Evolutionary conservation across 1,140 invertebrate species (phyloP).

Genomic region (Epicauta chinensis): DNA sequence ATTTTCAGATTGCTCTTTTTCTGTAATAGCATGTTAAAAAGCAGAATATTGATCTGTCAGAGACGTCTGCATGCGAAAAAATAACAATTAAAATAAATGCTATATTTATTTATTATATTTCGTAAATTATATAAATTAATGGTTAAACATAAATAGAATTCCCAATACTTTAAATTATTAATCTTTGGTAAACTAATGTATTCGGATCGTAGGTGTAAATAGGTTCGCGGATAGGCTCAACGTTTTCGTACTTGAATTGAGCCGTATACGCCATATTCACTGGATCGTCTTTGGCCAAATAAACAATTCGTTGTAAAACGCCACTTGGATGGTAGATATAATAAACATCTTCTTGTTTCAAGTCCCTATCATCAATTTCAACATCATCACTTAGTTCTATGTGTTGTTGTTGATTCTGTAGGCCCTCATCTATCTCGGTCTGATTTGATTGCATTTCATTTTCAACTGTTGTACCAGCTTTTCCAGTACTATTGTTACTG

Average conservation of each 20-base stretch:
- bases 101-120: neutral
- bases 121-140: too few species aligned
- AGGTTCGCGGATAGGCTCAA: constrained; percentile 48
- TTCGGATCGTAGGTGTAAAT: constrained; percentile 48
- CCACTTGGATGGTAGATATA: constrained; percentile 50
- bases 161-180: constrained; percentile 2
- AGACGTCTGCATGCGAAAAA: neutral
- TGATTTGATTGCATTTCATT: too few species aligned
- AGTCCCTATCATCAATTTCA: constrained; percentile 9
- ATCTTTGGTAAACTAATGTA: constrained; percentile 25
- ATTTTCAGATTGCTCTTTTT: too few species aligned
- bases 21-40: too few species aligned
- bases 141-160: too few species aligned
- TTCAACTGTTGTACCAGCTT: too few species aligned
- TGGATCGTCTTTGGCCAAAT: constrained; percentile 45
- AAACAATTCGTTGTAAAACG: constrained; percentile 47
- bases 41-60: too few species aligned
- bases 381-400: constrained; percentile 18
- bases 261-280: constrained; percentile 51
- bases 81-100: neutral
- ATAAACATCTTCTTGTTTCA: constrained; percentile 44
- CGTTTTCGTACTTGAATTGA: constrained; percentile 48
- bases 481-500: constrained; percentile 5
- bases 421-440: constrained; percentile 5
- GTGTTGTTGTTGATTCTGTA: constrained; percentile 9